Percentiles rank a stretch among this genome's conserved stretches.
Evolutionary conservation across 2,113 vertebrate species (phyloP).

Genomic region (Lota lota): DNA sequence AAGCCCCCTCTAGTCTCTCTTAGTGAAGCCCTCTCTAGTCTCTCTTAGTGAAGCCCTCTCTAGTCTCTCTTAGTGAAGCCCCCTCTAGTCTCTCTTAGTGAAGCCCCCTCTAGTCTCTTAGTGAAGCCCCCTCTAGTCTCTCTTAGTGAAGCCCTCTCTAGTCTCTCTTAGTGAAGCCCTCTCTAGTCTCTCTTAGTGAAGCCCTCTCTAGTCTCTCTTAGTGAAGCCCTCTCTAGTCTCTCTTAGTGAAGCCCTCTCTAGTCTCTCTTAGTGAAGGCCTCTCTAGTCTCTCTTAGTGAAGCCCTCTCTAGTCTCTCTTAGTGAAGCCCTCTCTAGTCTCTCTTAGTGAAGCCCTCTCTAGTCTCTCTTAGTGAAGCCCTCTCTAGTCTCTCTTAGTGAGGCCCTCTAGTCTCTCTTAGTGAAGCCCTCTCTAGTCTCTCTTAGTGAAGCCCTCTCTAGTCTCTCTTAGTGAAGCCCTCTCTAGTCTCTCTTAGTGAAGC

Average conservation of each 20-base stretch:
- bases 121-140: not conserved
- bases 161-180: too few relatives aligned
- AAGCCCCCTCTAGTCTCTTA: too few relatives aligned
- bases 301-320: too few relatives aligned
- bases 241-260: constrained; percentile 17
- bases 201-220: too few relatives aligned
- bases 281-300: constrained; percentile 5
- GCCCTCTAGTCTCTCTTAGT: too few relatives aligned
- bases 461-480: too few relatives aligned
- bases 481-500: constrained; percentile 11
- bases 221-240: not conserved
- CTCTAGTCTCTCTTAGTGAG: constrained; percentile 5
- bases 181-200: constrained; percentile 5
- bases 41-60: constrained; percentile 19
- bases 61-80: too few relatives aligned
- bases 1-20: too few relatives aligned
- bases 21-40: too few relatives aligned
- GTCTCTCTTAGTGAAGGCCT: too few relatives aligned
- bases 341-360: constrained; percentile 17
- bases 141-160: constrained; percentile 17
- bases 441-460: constrained; percentile 13
- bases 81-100: constrained; percentile 2
- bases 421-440: not conserved
- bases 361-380: too few relatives aligned
- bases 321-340: not conserved